Evolutionary conservation across 1,140 invertebrate species (phyloP).

Genomic region (Archivesica marissinica): DNA sequence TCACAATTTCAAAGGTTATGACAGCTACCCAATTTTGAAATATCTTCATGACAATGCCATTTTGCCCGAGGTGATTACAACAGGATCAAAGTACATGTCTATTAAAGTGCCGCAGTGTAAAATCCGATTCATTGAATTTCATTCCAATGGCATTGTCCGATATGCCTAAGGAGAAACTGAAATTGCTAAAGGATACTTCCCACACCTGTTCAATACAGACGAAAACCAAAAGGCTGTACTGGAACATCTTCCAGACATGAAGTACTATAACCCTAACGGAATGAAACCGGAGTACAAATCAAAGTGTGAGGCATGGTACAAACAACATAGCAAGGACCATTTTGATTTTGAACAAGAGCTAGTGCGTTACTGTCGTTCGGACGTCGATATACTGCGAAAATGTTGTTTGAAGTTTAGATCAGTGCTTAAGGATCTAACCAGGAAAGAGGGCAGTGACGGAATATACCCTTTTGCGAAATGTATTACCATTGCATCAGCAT

Average conservation of each 20-base stretch:
- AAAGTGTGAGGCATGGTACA: constrained; percentile 32
- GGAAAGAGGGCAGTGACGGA: not conserved
- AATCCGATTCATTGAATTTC: constrained; percentile 28
- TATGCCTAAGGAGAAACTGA: constrained; percentile 49
- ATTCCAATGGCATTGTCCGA: constrained; percentile 29
- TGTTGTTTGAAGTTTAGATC: constrained; percentile 27
- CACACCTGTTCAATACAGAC: constrained; percentile 34
- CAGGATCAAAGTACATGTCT: constrained; percentile 39
- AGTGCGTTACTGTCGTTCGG: constrained; percentile 26
- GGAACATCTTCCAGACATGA: not conserved
- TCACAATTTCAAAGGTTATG: constrained; percentile 45
- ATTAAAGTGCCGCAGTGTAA: not conserved
- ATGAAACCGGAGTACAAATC: not conserved
- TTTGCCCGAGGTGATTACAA: constrained; percentile 28
- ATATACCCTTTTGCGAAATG: constrained; percentile 33
- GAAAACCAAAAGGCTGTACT: constrained; percentile 11
- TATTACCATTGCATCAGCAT: constrained; percentile 23
- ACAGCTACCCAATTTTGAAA: constrained; percentile 42
- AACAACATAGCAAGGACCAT: not conserved
- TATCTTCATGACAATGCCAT: constrained; percentile 17
- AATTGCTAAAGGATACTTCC: constrained; percentile 50
- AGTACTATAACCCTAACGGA: constrained; percentile 24
- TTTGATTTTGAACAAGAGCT: constrained; percentile 26
- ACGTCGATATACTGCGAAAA: constrained; percentile 56
- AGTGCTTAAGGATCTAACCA: constrained; percentile 18